These are phyloP conservation scores for Botia kubotai DNA, from an alignment of 2,797 vertebrate species.

Conservation along the genomic window DNA sequence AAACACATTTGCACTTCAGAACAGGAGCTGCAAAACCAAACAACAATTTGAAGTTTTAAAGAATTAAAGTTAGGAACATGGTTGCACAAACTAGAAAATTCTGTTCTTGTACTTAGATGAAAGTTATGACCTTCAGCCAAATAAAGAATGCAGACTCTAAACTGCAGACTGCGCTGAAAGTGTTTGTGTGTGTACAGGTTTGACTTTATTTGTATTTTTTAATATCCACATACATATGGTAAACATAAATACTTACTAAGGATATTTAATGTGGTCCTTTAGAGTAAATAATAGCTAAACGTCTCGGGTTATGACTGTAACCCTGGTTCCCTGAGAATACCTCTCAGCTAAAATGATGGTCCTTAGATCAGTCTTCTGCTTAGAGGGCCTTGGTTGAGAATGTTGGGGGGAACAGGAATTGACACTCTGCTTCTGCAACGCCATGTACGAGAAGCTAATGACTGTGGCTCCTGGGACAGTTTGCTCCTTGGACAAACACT, in stretches of 20 bases:
- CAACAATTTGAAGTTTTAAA: not conserved
- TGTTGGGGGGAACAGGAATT: too few relatives aligned
- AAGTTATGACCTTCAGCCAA: not conserved
- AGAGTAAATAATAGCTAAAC: too few relatives aligned
- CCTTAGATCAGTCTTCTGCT: too few relatives aligned
- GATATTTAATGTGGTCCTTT: too few relatives aligned
- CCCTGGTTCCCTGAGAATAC: not conserved
- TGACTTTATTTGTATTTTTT: not conserved
- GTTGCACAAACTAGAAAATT: not conserved
- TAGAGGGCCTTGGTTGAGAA: too few relatives aligned
- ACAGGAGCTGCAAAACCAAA: not conserved
- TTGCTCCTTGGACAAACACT: too few relatives aligned
- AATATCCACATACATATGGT: not conserved
- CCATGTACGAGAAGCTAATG: too few relatives aligned
- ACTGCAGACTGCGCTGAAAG: not conserved
- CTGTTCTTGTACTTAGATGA: not conserved
- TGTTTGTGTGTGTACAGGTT: not conserved
- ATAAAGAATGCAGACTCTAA: not conserved
- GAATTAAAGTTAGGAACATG: not conserved
- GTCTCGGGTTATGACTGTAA: not conserved
- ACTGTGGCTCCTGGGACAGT: too few relatives aligned
- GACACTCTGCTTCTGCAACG: too few relatives aligned
- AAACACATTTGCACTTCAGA: slow-evolving; percentile 23
- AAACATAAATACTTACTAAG: not conserved
- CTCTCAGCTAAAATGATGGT: too few relatives aligned